Conservation (phyloP, 1,140 invertebrate genomes). For the Antheraea mylitta region DNA sequence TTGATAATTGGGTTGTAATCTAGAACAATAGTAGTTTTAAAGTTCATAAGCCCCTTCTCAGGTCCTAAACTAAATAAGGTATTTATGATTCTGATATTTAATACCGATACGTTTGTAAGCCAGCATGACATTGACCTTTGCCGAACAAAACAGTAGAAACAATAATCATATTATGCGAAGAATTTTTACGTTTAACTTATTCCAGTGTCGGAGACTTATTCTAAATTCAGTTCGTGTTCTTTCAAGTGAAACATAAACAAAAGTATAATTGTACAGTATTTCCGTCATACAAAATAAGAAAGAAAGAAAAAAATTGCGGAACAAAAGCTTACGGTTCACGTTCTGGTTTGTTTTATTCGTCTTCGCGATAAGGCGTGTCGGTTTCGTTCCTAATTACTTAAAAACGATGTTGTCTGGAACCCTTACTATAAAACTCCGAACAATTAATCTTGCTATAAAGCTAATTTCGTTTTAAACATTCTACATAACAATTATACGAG, state of each 20-base stretch:
- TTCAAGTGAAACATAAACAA: conserved; percentile 2
- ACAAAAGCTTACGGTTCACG: conserved; percentile 20
- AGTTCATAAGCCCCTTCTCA: too few relatives aligned
- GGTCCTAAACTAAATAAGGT: too few relatives aligned
- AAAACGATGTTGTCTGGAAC: conserved; percentile 24
- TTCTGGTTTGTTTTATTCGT: conserved; percentile 30
- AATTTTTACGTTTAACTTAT: background rate
- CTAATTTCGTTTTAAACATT: background rate
- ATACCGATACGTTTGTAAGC: too few relatives aligned
- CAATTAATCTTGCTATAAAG: background rate
- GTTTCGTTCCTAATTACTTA: conserved; percentile 29
- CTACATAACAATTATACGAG: too few relatives aligned
- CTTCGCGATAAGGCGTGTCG: conserved; percentile 22
- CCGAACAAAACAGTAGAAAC: too few relatives aligned
- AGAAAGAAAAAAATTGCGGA: conserved; percentile 17
- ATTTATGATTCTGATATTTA: too few relatives aligned
- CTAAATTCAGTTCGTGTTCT: background rate
- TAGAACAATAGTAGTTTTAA: too few relatives aligned
- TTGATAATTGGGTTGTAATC: too few relatives aligned
- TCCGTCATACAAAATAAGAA: conserved; percentile 4
- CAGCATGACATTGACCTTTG: too few relatives aligned
- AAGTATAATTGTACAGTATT: background rate
- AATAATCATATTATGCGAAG: too few relatives aligned
- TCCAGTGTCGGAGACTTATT: background rate
- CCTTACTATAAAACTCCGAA: conserved; percentile 14